Percentiles rank a stretch among this genome's conserved stretches.
These are phyloP conservation scores for Paramuricea clavata DNA, from an alignment of 92 coral and sea anemone species.

Conservation along the genomic window DNA sequence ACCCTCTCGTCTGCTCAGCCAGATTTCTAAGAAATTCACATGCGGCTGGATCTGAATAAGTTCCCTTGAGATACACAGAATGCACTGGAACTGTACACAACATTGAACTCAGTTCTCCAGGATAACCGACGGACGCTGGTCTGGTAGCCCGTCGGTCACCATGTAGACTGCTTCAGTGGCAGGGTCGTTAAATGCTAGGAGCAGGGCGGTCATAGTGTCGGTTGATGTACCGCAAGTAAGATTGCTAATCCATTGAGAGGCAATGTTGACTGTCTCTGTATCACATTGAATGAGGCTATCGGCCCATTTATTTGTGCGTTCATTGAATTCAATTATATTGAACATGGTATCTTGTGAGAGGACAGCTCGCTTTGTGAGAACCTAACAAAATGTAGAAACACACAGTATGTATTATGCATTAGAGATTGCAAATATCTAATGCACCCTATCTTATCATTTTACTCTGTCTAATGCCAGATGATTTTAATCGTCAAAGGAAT, in stretches of 20 bases:
- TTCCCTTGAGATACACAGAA: constrained; percentile 85
- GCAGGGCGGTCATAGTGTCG: constrained; percentile 92
- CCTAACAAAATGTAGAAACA: not conserved
- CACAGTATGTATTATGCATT: not conserved
- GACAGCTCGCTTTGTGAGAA: constrained; percentile 84
- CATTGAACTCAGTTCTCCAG: constrained; percentile 83
- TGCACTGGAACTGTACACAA: constrained; percentile 89
- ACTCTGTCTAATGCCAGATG: no score
- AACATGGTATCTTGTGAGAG: constrained; percentile 92
- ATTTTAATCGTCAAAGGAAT: no score
- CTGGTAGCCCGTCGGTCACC: constrained; percentile 96
- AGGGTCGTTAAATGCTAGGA: constrained; percentile 88
- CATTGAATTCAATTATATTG: constrained; percentile 87
- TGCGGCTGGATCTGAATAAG: constrained; percentile 88
- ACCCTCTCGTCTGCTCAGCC: constrained; percentile 89
- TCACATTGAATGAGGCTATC: constrained; percentile 85
- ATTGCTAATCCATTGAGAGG: constrained; percentile 84
- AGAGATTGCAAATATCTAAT: not conserved
- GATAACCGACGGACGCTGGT: constrained; percentile 87
- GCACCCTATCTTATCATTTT: no score
- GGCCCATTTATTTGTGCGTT: constrained; percentile 85
- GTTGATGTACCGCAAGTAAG: constrained; percentile 92
- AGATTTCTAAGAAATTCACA: constrained; percentile 87
- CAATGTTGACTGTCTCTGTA: constrained; percentile 85
- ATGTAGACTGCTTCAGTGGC: constrained; percentile 90